phyloP scores from a whole-genome alignment of 1,140 invertebrate genomes.

The Mya arenaria region DNA sequence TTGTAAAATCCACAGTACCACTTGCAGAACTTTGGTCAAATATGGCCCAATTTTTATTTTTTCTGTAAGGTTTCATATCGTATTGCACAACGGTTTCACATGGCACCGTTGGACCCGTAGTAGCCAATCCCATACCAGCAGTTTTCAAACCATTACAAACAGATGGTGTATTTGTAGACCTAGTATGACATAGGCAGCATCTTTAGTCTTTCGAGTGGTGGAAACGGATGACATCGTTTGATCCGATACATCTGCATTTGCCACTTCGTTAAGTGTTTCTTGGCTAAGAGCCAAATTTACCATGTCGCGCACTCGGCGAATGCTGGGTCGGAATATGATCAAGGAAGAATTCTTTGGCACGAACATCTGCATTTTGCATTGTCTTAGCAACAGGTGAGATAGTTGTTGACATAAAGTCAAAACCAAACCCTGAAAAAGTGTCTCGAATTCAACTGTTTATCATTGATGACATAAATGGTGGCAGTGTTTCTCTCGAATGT shows the following conservation, averaged over 20 bases:
- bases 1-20: slow-evolving; percentile 13
- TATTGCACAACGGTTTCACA: not conserved
- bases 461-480: too few relatives aligned
- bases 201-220: not conserved
- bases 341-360: not conserved
- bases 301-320: too few relatives aligned
- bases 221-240: too few relatives aligned
- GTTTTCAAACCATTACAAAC: not conserved
- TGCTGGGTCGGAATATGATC: not conserved
- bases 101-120: not conserved
- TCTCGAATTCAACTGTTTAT: too few relatives aligned
- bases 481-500: too few relatives aligned
- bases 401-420: too few relatives aligned
- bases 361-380: too few relatives aligned
- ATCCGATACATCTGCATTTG: too few relatives aligned
- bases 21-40: slow-evolving; percentile 27
- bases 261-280: too few relatives aligned
- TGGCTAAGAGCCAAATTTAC: too few relatives aligned
- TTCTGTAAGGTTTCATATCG: slow-evolving; percentile 38
- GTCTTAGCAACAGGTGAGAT: not conserved
- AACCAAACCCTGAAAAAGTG: too few relatives aligned
- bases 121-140: not conserved
- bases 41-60: slow-evolving; percentile 47
- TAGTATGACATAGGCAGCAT: not conserved
- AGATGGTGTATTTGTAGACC: not conserved